Base-by-base conservation (phyloP, 1,140 invertebrate genomes). In the Drosophila teissieri region DNA sequence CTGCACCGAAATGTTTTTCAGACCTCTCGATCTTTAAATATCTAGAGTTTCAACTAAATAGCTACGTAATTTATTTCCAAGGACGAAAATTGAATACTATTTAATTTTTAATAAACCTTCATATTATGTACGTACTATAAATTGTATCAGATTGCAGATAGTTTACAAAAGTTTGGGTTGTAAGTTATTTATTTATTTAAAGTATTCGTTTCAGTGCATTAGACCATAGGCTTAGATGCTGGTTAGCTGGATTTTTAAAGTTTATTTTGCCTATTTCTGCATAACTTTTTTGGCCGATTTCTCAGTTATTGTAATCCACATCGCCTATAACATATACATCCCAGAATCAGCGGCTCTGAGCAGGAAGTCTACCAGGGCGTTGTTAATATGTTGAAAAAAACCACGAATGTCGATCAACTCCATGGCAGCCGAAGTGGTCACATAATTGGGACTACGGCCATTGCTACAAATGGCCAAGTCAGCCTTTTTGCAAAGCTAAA, bases 351-450 rank as follows among this genome's bases (percentile, higher is more conserved):
- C 45, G 17, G 63, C 45, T 0, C 42, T 45, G 0, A 85, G 36
- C 5, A 85, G 40, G 56, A 60, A 61, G 14, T 70, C 56, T 17
- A 85, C 48, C n/a, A 86, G 52, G 0, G 44, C 40, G 22, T 63
- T 73, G 46, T 85, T 85, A 7, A 85, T 6, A 5, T 48, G 19
- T 15, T 73, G 63, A 0, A 34, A 34, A 7, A 78, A 14, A 15
- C 48, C 39, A 7, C 3, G 36, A 5, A 86, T 24, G 58, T 74
- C 48, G 0, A 85, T 48, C 4, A 81, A 14, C 0, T 81, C 60
- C 82, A 85, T 74, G 15, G 73, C 42, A 2, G 82, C 37, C 37
- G 81, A 81, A 7, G 56, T 65, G 48, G 15, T 54, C 0, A 14
- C 24, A 39, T 77, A 73, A 7, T 3, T 8, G 14, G 65, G 72